These are phyloP conservation scores for Manis pentadactyla DNA, from an alignment of 2,797 vertebrate genomes.

Conservation along the genomic window DNA sequence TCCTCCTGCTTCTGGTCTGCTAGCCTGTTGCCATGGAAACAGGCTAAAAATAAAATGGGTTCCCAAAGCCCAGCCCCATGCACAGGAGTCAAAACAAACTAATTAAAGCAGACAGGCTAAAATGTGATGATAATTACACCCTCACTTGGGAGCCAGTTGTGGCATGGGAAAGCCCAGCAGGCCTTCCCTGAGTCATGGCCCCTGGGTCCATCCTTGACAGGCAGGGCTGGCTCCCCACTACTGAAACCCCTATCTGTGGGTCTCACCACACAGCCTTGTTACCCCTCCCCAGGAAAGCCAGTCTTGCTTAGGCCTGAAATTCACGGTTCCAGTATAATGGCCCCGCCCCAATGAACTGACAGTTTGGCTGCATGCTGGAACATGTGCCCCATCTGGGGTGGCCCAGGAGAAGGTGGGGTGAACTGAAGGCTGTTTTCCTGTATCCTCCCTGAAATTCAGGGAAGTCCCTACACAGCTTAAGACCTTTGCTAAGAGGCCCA, in stretches of 20 bases:
- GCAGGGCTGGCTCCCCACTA: not conserved
- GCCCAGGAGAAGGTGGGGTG: not conserved
- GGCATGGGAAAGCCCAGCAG: not conserved
- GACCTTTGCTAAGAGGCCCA: not conserved
- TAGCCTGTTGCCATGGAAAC: conserved; percentile 86
- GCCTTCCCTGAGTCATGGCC: not conserved
- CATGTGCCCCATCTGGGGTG: not conserved
- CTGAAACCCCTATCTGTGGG: not conserved
- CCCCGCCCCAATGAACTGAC: not conserved
- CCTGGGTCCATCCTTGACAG: not conserved
- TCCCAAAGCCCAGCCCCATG: conserved; percentile 74
- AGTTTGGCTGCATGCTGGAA: not conserved
- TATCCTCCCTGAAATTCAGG: not conserved
- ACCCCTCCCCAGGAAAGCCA: not conserved
- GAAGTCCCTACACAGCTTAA: not conserved
- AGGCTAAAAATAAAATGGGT: conserved; percentile 86
- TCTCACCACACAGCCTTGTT: not conserved
- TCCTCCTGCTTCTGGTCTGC: conserved; percentile 65
- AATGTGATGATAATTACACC: conserved; percentile 80
- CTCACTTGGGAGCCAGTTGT: conserved; percentile 75
- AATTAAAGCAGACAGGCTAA: conserved; percentile 82
- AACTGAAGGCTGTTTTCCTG: not conserved
- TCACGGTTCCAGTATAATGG: fast-evolving
- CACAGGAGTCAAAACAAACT: conserved; percentile 85
- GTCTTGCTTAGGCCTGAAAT: not conserved